Conservation (phyloP, 2,797 vertebrate species). For the Heliangelus exortis region DNA sequence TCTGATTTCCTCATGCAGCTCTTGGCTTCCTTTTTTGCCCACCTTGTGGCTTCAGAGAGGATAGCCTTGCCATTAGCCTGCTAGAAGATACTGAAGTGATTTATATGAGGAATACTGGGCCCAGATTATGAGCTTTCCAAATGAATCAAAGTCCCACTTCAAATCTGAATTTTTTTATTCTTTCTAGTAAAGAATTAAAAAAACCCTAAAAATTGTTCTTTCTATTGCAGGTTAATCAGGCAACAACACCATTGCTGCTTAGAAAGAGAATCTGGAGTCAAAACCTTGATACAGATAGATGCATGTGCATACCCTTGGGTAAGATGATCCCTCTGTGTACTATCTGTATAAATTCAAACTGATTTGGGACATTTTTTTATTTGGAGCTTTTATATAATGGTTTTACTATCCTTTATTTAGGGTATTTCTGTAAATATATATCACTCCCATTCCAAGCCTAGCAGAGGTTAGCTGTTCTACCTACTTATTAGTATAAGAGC, state of each 20-base stretch:
- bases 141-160: background rate
- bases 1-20: background rate
- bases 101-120: background rate
- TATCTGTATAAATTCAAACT: background rate
- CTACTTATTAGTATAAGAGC: background rate
- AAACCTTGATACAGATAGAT: background rate
- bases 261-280: background rate
- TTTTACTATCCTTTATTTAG: background rate
- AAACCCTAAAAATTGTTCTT: background rate
- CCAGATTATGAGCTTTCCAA: background rate
- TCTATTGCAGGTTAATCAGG: background rate
- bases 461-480: background rate
- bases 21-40: background rate
- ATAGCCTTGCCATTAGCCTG: background rate
- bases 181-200: background rate
- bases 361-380: background rate
- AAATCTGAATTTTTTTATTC: background rate
- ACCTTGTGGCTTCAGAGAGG: background rate
- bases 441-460: fast-evolving
- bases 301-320: background rate
- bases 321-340: background rate
- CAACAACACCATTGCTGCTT: background rate
- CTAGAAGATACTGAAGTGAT: background rate
- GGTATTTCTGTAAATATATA: background rate
- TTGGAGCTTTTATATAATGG: background rate